These are phyloP conservation scores for Nephrocerus scutellatus DNA, from an alignment of 2,888 invertebrate genomes.

Conservation along the genomic window DNA sequence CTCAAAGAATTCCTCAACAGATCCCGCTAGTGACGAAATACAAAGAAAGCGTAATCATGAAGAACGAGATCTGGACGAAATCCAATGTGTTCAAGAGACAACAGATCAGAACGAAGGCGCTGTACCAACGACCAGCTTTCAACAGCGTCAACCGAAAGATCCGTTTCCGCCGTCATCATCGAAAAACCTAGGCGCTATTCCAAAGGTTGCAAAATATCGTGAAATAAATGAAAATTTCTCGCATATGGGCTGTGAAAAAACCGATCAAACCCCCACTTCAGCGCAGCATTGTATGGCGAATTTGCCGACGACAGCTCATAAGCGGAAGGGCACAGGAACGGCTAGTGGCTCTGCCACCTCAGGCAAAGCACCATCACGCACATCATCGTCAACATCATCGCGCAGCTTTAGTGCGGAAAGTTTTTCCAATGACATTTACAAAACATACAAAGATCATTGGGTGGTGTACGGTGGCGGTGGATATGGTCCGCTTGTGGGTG, in stretches of 20 bases:
- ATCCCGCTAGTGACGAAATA: conserved; percentile 43
- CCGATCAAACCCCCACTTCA: conserved; percentile 2
- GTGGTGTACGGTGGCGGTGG: conserved; percentile 46
- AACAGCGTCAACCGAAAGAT: conserved; percentile 37
- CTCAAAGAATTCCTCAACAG: conserved; percentile 28
- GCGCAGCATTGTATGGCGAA: conserved; percentile 6
- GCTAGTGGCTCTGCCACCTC: conserved; percentile 50
- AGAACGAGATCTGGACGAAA: conserved; percentile 23
- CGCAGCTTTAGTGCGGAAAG: conserved; percentile 53
- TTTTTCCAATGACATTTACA: conserved; percentile 45
- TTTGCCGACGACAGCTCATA: conserved; percentile 14
- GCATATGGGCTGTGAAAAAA: conserved; percentile 1
- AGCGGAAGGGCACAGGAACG: conserved; percentile 35
- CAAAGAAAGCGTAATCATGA: conserved; percentile 43
- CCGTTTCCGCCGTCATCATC: conserved; percentile 16
- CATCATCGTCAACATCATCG: conserved; percentile 55
- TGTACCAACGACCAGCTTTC: conserved; percentile 31
- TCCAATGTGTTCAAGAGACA: conserved; percentile 12
- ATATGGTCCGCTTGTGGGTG: conserved; percentile 30
- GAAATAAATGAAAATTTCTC: conserved; percentile 35
- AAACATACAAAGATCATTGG: conserved; percentile 38
- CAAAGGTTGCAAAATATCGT: conserved; percentile 47
- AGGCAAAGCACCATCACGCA: conserved; percentile 56
- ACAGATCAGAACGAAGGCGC: conserved; percentile 41
- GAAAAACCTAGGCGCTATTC: conserved; percentile 47